phyloP scores from a whole-genome alignment of 1,140 invertebrate genomes.

The Lasioglossum baleicum region DNA sequence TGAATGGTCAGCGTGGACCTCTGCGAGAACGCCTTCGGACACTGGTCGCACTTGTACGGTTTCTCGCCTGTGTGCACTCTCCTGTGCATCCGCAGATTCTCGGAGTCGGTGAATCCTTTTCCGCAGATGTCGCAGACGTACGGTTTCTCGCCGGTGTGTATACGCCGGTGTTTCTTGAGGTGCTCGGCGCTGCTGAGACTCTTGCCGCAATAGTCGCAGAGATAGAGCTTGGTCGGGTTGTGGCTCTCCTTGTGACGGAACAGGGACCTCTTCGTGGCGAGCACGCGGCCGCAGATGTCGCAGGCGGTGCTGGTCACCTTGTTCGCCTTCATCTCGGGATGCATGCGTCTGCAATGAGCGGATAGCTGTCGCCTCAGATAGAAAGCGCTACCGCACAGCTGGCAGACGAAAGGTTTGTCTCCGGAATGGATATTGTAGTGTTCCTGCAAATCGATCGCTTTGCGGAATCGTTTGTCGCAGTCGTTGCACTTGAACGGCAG shows the following conservation, averaged over 20 bases:
- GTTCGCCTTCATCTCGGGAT: constrained; percentile 75
- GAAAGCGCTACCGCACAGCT: constrained; percentile 82
- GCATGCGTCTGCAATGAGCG: constrained; percentile 72
- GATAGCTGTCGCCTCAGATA: constrained; percentile 73
- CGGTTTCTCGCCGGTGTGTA: constrained; percentile 88
- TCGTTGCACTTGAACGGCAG: constrained; percentile 83
- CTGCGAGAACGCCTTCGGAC: constrained; percentile 79
- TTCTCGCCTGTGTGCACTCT: constrained; percentile 80
- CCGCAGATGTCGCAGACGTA: constrained; percentile 84
- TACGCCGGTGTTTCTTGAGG: constrained; percentile 85
- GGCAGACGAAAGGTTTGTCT: constrained; percentile 81
- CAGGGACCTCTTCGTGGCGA: constrained; percentile 78
- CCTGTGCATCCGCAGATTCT: constrained; percentile 78
- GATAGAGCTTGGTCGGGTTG: constrained; percentile 82
- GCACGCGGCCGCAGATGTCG: constrained; percentile 77
- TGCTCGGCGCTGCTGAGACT: constrained; percentile 86
- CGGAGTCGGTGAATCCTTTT: constrained; percentile 80
- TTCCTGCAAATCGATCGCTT: constrained; percentile 76
- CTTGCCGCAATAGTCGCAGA: constrained; percentile 89
- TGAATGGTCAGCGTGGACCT: constrained; percentile 79
- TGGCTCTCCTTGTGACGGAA: constrained; percentile 83
- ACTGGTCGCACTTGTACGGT: constrained; percentile 81
- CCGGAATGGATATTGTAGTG: constrained; percentile 79
- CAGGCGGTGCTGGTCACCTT: constrained; percentile 77
- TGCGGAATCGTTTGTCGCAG: constrained; percentile 83